These are phyloP conservation scores for Octomys mimax DNA, from an alignment of 2,797 vertebrate species.

Conservation along the genomic window DNA sequence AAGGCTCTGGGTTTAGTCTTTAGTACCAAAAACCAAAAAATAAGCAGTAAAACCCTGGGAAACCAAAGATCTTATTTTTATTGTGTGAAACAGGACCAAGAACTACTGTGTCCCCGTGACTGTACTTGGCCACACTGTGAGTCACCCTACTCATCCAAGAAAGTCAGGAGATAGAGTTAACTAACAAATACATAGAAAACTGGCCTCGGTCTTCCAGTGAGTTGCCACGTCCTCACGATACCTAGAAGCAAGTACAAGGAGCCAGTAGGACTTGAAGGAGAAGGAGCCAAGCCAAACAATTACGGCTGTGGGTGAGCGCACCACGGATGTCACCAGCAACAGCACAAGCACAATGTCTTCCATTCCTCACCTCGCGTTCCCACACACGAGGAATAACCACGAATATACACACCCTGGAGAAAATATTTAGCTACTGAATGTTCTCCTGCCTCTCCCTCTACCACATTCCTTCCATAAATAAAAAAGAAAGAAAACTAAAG, in stretches of 20 bases:
- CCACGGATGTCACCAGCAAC: background rate
- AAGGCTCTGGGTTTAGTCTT: background rate
- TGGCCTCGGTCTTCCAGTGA: background rate
- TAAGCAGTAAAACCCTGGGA: background rate
- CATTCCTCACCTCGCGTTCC: background rate
- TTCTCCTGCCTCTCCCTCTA: background rate
- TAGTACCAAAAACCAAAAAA: background rate
- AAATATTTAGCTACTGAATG: conserved; percentile 62
- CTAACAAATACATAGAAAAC: background rate
- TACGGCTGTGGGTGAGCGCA: background rate
- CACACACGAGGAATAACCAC: background rate
- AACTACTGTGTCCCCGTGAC: background rate
- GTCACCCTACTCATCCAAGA: background rate
- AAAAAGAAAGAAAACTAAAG: conserved; percentile 16
- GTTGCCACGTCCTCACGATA: background rate
- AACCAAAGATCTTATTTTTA: background rate
- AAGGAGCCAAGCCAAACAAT: background rate
- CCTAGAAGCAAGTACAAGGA: background rate
- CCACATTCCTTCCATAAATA: conserved; percentile 67
- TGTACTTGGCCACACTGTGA: background rate
- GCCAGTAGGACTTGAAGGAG: background rate
- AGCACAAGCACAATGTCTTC: background rate
- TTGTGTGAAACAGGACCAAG: background rate
- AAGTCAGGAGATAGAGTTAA: background rate
- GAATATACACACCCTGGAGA: conserved; percentile 23